These are phyloP conservation scores for Hylaeus volcanicus DNA, from an alignment of 1,140 invertebrate species.

Conservation along the genomic window DNA sequence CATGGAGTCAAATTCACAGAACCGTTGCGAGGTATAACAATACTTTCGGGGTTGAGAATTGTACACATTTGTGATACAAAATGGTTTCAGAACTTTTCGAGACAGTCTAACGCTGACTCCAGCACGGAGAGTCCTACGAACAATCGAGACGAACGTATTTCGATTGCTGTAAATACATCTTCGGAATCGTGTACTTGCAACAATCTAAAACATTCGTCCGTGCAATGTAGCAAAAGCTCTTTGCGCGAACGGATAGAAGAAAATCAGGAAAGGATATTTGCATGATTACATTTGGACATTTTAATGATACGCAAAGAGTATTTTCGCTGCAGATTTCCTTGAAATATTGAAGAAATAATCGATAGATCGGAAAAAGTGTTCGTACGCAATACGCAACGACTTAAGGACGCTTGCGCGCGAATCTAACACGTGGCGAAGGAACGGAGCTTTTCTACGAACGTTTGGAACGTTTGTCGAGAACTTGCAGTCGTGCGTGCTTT, in stretches of 20 bases:
- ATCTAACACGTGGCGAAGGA: conserved; percentile 70
- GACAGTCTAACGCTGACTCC: not conserved
- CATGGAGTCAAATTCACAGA: not conserved
- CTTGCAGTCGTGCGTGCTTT: conserved; percentile 69
- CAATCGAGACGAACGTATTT: not conserved
- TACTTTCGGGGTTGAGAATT: too few relatives aligned
- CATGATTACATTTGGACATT: not conserved
- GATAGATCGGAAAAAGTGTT: not conserved
- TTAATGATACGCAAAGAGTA: too few relatives aligned
- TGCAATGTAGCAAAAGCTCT: not conserved
- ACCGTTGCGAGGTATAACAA: not conserved
- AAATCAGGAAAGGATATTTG: not conserved
- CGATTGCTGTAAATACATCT: conserved; percentile 13
- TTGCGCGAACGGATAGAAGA: not conserved
- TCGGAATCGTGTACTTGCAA: not conserved
- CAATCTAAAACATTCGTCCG: not conserved
- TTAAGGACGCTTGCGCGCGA: conserved; percentile 67
- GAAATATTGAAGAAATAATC: too few relatives aligned
- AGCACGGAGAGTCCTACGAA: not conserved
- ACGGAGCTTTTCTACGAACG: conserved; percentile 56
- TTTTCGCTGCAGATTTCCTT: too few relatives aligned
- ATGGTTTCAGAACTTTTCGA: not conserved
- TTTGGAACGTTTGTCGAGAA: conserved; percentile 41
- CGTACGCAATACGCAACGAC: not conserved
- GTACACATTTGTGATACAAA: not conserved